Base-by-base conservation (phyloP, 2,888 invertebrate species). In the Imbricaverruca yamaguchii region DNA sequence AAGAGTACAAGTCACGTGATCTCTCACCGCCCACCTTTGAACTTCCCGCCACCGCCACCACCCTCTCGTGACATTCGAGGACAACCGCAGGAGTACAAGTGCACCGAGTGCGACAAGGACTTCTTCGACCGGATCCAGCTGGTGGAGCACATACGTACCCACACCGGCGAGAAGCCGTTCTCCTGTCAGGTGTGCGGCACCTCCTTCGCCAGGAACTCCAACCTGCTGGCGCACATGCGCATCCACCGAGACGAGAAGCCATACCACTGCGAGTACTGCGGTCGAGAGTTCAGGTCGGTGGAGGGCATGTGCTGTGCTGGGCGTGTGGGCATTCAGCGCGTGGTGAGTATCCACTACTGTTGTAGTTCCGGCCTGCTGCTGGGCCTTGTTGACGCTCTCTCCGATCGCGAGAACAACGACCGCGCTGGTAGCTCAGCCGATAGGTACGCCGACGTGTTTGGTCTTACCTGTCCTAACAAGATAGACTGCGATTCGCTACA, bases 101-200 rank as follows among this genome's bases (percentile, higher is more conserved):
- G 77, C 56, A 55, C 21, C 2, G 21, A 78, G 55, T 78, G 77
- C n/a, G 55, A 56, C n/a, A 78, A 78, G 77, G 77, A 78, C 55
- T 78, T 78, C n/a, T 78, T 78, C 77, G 77, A 78, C 56, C 55
- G 77, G n/a, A 56, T 78, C 55, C 77, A 78, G 77, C 77, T 78
- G 77, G 77, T 78, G 55, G 77, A 78, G 77, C 77, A 78, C 77
- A 56, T 78, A 56, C 77, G 77, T n/a, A 78, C 77, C 6, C 77
- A 78, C 74, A 74, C 74, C 15, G 74, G 74, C 13, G 74, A 74
- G 13, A 74, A 74, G 74, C 74, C 74, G 4, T 78, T 78, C 13
- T 55, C 23, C n/a, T 78, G 77, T 23, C 77, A 78, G 18, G 77
- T 78, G 77, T 78, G 77, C 56, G 55, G 56, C 21, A 78, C 77